Base-by-base conservation (phyloP, 92 coral and sea anemone genomes). In the Siderastrea radians region DNA sequence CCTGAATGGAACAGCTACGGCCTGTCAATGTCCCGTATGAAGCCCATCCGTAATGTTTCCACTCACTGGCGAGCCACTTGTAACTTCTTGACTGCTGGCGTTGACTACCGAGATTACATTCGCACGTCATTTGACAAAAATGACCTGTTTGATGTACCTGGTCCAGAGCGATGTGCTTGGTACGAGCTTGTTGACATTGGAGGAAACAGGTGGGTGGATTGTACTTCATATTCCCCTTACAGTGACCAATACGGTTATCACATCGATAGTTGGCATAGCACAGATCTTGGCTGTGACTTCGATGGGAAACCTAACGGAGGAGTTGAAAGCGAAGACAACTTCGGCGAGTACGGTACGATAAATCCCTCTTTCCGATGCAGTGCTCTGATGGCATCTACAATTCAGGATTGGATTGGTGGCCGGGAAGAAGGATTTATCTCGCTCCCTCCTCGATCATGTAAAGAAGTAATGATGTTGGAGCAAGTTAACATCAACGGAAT, bases 81-180 rank as follows among this genome's bases (percentile, higher is more conserved):
- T 26, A 26, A 26, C 38, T 26, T 26, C 38, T 26, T 26, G 47
- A 49, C 47, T 26, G 68, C 46, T 53, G 52, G 67, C 64, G 78
- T 88, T 8, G 82, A 88, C 44, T 81, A 55, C 55, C 74, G 68
- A 12, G 91, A 88, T 55, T 88, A 88, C 84, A 76, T 60, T 76
- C 65, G 81, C 76, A 47, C 76, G 6, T 47, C 76, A 15, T 72
- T 72, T 26, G 58, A 26, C 38, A 14, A 49, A 12, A 72, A 45
- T 26, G 55, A 72, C 46, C 16, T 72, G 47, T 49, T 72, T 5
- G 76, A 8, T 15, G 55, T 5, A 1, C 76, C 76, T 72, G 76
- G 49, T 4, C 9, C 1, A 72, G 7, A 72, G 53, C 81, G 67
- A 11, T 76, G 81, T 17, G 26, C 26, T 44, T n/a, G 19, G 81